Evolutionary conservation across 2,888 invertebrate species (phyloP).

Genomic region (Chrysina gloriosa): DNA sequence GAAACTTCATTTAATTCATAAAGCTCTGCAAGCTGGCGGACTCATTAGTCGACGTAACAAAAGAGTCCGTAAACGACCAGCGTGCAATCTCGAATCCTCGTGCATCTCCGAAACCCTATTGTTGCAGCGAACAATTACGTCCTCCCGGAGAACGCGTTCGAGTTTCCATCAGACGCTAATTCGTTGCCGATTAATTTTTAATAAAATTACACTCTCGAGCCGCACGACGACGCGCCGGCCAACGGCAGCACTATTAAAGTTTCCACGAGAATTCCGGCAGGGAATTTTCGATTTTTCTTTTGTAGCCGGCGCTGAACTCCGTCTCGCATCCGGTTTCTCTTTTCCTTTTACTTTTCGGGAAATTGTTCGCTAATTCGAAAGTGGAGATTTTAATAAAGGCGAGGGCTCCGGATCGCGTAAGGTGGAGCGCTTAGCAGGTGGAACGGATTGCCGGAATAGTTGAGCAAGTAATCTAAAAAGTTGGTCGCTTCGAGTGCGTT

Average conservation of each 20-base stretch:
- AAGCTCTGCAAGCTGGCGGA: too few species aligned
- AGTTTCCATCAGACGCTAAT: neutral
- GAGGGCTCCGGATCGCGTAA: neutral
- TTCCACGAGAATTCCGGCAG: neutral
- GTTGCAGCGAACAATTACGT: too few species aligned
- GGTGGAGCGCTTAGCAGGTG: neutral
- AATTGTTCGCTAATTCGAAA: neutral
- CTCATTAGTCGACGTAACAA: too few species aligned
- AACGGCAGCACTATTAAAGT: neutral
- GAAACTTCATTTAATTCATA: too few species aligned
- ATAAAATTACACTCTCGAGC: neutral
- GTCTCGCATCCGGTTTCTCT: neutral
- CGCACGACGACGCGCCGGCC: neutral
- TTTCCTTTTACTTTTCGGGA: neutral
- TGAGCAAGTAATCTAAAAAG: neutral
- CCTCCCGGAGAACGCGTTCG: neutral
- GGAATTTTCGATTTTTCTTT: neutral
- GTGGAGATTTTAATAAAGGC: neutral
- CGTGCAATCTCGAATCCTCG: too few species aligned
- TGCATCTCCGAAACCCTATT: too few species aligned
- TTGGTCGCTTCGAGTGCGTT: neutral
- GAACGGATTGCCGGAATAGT: neutral
- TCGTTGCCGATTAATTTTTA: neutral
- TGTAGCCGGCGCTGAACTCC: neutral
- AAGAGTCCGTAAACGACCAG: too few species aligned